phyloP scores from a whole-genome alignment of 2,888 invertebrate species.

The Pseudoips prasinana region DNA sequence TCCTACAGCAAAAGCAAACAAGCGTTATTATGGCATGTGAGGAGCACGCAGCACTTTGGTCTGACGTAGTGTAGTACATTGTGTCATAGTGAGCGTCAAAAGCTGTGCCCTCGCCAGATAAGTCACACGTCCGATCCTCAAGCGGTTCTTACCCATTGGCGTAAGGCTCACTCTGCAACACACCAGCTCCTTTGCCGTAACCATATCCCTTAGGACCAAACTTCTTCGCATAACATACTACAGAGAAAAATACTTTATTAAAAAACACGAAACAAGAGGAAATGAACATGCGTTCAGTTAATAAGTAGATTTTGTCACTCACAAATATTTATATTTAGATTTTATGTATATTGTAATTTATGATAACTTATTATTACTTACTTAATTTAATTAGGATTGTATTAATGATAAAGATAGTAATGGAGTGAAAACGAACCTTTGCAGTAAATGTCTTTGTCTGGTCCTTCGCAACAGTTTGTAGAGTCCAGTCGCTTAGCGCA shows the following conservation, averaged over 20 bases:
- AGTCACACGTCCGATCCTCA: slow-evolving; percentile 55
- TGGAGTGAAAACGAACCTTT: slow-evolving; percentile 87
- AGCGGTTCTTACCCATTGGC: slow-evolving; percentile 87
- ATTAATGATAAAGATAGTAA: slow-evolving; percentile 17
- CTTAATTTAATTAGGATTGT: no score
- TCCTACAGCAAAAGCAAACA: slow-evolving; percentile 84
- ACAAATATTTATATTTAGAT: slow-evolving; percentile 16
- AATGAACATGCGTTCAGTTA: slow-evolving; percentile 25
- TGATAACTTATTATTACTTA: not conserved
- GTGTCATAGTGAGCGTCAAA: slow-evolving; percentile 22
- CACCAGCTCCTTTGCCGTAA: slow-evolving; percentile 97
- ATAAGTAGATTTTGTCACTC: slow-evolving; percentile 26
- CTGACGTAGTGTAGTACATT: slow-evolving; percentile 5
- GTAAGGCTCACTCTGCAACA: slow-evolving; percentile 94
- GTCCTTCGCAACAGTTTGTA: slow-evolving; percentile 95
- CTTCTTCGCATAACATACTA: slow-evolving; percentile 97
- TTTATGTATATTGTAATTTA: slow-evolving; percentile 17
- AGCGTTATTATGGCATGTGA: slow-evolving; percentile 63
- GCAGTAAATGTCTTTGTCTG: slow-evolving; percentile 98
- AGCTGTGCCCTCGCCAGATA: slow-evolving; percentile 71
- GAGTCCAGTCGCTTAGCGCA: slow-evolving; percentile 95
- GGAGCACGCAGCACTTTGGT: slow-evolving; percentile 53
- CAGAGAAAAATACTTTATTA: slow-evolving; percentile 60
- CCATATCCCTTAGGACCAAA: slow-evolving; percentile 99
- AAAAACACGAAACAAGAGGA: slow-evolving; percentile 23